Percentiles rank a stretch among this genome's conserved stretches.
phyloP scores from a whole-genome alignment of 1,140 invertebrate genomes.

The Laupala kohalensis region DNA sequence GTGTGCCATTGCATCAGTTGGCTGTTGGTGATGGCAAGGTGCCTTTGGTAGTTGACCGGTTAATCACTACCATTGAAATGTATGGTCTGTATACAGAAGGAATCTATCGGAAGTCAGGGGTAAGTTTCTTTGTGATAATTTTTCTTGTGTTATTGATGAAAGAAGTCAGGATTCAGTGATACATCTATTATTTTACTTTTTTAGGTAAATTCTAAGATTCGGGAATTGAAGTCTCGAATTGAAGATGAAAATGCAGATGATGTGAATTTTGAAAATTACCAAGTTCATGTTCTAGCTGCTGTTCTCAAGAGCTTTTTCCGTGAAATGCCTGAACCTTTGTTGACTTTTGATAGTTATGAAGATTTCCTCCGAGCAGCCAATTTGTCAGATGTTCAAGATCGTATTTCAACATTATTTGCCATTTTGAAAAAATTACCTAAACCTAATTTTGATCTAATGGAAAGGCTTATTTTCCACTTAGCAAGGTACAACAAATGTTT shows the following conservation, averaged over 20 bases:
- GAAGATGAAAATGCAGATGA: constrained; percentile 55
- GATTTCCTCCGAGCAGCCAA: constrained; percentile 81
- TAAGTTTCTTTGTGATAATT: constrained; percentile 30
- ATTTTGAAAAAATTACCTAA: constrained; percentile 82
- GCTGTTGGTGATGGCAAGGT: constrained; percentile 67
- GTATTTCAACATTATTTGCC: constrained; percentile 68
- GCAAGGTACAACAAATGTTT: constrained; percentile 43
- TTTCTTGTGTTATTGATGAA: neutral
- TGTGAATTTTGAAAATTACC: constrained; percentile 54
- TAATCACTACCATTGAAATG: constrained; percentile 84
- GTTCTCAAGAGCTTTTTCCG: constrained; percentile 86
- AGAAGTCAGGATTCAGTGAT: neutral
- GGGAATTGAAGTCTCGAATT: constrained; percentile 56
- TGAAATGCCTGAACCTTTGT: constrained; percentile 82
- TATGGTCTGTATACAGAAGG: constrained; percentile 85
- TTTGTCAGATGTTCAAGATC: constrained; percentile 65
- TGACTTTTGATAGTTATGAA: constrained; percentile 89
- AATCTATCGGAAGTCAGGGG: constrained; percentile 85
- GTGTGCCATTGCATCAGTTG: constrained; percentile 54
- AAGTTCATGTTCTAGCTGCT: constrained; percentile 78
- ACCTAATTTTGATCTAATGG: constrained; percentile 80
- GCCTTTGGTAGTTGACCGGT: constrained; percentile 69
- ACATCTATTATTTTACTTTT: constrained; percentile 10
- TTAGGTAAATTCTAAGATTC: constrained; percentile 50
- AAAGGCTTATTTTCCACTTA: constrained; percentile 85